phyloP scores from a whole-genome alignment of 2,113 vertebrate genomes.

The Scopus umbretta region DNA sequence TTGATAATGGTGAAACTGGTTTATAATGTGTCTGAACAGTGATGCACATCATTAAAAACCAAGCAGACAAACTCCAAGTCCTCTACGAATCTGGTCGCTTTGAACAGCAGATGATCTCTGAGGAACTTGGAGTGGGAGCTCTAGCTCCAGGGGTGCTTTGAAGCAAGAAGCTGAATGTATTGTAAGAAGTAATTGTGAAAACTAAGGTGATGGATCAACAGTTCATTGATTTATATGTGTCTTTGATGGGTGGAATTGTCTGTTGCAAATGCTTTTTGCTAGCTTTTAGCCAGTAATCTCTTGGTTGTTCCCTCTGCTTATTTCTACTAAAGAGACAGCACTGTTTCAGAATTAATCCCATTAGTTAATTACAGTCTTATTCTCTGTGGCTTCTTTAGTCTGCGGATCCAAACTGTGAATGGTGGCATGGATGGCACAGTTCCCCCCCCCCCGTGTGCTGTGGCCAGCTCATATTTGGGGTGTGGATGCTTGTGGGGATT shows the following conservation, averaged over 20 bases:
- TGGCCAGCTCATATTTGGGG: neutral
- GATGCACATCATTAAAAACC: constrained; percentile 9
- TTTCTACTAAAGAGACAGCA: neutral
- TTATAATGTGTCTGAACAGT: constrained; percentile 24
- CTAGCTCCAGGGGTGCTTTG: neutral
- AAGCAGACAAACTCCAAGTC: neutral
- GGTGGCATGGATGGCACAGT: neutral
- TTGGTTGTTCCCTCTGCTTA: neutral
- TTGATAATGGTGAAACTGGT: constrained; percentile 18
- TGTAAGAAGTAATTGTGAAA: neutral
- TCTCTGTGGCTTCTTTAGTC: neutral
- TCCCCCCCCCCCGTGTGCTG: no score
- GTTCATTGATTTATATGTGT: neutral
- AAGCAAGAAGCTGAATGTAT: neutral
- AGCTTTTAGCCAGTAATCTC: neutral
- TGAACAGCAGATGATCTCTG: neutral
- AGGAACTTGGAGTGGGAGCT: neutral
- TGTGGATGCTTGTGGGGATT: neutral
- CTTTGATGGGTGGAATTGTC: neutral
- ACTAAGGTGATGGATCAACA: constrained; percentile 4
- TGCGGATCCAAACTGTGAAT: neutral
- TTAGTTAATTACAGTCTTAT: neutral
- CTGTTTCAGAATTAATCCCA: neutral
- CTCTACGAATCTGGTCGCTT: neutral
- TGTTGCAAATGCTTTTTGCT: neutral